Evolutionary conservation across 2,797 vertebrate species (phyloP), one percentile per base, ranked within the genome.

Genomic region (Helicolenus hilgendorfi): DNA sequence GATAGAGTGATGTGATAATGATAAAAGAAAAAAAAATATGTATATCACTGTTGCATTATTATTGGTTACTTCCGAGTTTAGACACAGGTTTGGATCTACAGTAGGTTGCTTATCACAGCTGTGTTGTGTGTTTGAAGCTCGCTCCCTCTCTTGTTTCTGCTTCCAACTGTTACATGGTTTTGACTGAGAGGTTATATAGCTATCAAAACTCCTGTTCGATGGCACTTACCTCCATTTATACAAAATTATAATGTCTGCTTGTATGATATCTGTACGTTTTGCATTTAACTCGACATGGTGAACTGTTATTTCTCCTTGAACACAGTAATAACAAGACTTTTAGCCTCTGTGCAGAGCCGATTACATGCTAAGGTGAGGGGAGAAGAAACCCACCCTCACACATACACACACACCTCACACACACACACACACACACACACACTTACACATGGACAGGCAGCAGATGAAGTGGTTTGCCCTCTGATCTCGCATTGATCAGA

Each of bases 401-500:
- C n/a, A n/a, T 67, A 77, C 71, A 79, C 33, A 69, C 78, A 67
- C 75, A 31, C 69, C 69, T 85, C 38, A 68, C 73, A 87, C 45
- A 73, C 75, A 87, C 35, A 74, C 74, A 87, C 38, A 74, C 72
- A 84, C 35, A 74, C 67, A 86, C 41, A 72, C 72, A 88, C 72
- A 35, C 75, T 72, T 69, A 63, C 79, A 75, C 73, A 31, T 41
- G 75, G 59, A 71, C 60, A 55, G 59, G 78, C 71, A 86, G 77
- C 75, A 87, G 83, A 89, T 94, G 84, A 92, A 94, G 84, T 88
- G 91, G 58, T 75, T 71, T 64, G 33, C 79, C 84, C 84, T 89
- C 81, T 89, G 85, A 92, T 93, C 90, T 91, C 67, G 7, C 88
- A 88, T 89, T 96, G 95, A 94, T 96, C 85, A 87, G 79, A 13